Evolutionary conservation across 1,140 invertebrate genomes (phyloP).

Genomic region (Drosophila nebulosa): DNA sequence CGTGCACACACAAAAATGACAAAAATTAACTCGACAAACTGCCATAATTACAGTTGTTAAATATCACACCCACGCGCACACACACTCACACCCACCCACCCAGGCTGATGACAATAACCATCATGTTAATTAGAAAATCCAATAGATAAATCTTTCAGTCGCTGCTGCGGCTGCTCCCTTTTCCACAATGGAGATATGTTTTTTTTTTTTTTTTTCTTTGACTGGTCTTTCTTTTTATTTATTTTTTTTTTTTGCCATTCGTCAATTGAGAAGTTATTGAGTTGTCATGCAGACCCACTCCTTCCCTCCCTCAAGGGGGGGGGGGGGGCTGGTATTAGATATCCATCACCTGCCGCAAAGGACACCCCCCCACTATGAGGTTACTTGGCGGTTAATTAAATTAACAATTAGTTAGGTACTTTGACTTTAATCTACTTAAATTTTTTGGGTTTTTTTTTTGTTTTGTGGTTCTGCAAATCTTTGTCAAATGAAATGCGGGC

Average conservation of each 20-base stretch:
- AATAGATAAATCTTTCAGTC: slow-evolving; percentile 48
- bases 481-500: background rate
- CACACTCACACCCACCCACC: slow-evolving; percentile 7
- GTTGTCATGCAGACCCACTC: background rate
- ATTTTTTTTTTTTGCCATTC: background rate
- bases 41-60: slow-evolving; percentile 73
- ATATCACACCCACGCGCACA: slow-evolving; percentile 34
- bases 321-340: too few relatives aligned
- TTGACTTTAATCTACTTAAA: too few relatives aligned
- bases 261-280: background rate
- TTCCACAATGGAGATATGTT: background rate
- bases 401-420: too few relatives aligned
- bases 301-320: too few relatives aligned
- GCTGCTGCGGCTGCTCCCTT: slow-evolving; percentile 6
- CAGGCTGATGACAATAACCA: slow-evolving; percentile 23
- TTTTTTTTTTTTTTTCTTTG: background rate
- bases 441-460: too few relatives aligned
- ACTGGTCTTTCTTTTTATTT: background rate
- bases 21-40: background rate
- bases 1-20: slow-evolving; percentile 48
- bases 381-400: too few relatives aligned
- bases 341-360: too few relatives aligned
- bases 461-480: too few relatives aligned
- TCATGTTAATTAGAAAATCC: slow-evolving; percentile 53
- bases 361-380: too few relatives aligned